Evolutionary conservation across 2,888 invertebrate genomes (phyloP).

Genomic region (Limnephilus lunatus): DNA sequence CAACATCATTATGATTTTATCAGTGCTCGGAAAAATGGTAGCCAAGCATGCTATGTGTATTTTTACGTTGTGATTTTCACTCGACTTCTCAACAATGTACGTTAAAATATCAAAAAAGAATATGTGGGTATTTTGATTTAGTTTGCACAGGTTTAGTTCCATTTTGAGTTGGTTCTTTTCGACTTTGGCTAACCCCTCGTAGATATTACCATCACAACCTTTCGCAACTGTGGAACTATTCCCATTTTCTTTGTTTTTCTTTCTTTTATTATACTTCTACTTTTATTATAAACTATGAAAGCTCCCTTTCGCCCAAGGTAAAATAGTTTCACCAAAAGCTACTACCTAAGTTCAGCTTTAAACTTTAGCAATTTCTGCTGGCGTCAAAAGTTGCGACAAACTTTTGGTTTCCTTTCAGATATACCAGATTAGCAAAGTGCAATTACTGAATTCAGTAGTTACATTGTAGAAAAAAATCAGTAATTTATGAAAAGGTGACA

Average conservation of each 20-base stretch:
- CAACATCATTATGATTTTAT: background rate
- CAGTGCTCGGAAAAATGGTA: background rate
- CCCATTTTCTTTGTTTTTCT: slow-evolving; percentile 9
- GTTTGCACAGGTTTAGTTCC: background rate
- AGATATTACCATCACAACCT: background rate
- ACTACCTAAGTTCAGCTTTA: background rate
- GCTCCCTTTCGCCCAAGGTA: background rate
- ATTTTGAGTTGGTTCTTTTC: background rate
- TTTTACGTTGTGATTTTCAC: background rate
- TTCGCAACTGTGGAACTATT: background rate
- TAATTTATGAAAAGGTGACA: background rate
- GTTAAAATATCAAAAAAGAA: background rate
- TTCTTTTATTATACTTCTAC: background rate
- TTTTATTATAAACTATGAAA: slow-evolving; percentile 15
- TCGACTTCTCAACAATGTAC: background rate
- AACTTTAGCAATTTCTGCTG: slow-evolving; percentile 14
- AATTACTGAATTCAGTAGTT: background rate
- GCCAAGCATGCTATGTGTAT: background rate
- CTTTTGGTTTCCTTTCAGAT: background rate
- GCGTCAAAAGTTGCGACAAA: background rate
- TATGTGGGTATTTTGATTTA: background rate
- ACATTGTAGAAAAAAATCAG: background rate
- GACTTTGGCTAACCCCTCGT: background rate
- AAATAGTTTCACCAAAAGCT: background rate
- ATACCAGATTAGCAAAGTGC: background rate